These are phyloP conservation scores for Arvicanthis niloticus DNA, from an alignment of 2,113 vertebrate species.

Conservation along the genomic window DNA sequence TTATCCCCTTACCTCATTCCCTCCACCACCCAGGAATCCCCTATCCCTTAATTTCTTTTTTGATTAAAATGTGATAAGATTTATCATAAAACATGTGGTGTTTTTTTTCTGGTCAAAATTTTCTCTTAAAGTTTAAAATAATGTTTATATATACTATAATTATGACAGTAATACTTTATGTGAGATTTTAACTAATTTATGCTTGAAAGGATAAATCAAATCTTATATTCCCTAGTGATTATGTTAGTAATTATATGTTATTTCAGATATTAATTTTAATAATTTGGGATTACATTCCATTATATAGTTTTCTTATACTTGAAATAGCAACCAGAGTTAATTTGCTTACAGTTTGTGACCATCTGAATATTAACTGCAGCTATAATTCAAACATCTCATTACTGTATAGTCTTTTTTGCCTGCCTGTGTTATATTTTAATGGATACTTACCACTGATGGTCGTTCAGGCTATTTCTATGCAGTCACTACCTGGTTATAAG, in stretches of 20 bases:
- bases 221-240: neutral
- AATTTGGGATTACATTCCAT: neutral
- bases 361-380: neutral
- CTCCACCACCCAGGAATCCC: too few species aligned
- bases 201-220: neutral
- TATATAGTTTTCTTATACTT: neutral
- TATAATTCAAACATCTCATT: neutral
- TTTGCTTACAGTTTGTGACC: neutral
- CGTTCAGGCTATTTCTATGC: neutral
- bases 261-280: slow-evolving; percentile 15
- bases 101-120: neutral
- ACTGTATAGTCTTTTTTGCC: neutral
- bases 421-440: neutral
- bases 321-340: neutral
- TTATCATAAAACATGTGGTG: neutral
- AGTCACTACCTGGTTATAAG: neutral
- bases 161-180: neutral
- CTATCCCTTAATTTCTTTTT: neutral
- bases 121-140: neutral
- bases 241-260: neutral
- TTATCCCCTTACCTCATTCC: too few species aligned
- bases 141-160: neutral
- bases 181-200: neutral
- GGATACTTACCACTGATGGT: neutral
- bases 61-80: neutral